Evolutionary conservation across 2,113 vertebrate genomes (phyloP).

Genomic region (Greenwoodochromis staneri): DNA sequence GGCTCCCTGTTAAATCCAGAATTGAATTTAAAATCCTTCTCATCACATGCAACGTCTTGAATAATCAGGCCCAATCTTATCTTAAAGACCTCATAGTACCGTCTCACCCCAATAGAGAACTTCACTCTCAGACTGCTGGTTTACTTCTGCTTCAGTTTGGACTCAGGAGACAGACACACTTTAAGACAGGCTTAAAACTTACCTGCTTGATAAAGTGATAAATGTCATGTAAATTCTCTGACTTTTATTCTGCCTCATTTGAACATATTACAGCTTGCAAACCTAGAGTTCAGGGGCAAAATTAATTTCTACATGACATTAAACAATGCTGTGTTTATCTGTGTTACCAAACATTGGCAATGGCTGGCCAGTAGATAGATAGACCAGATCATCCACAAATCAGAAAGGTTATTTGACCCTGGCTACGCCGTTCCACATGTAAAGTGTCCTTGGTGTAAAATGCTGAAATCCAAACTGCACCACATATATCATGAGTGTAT

Average conservation of each 20-base stretch:
- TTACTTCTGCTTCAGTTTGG: neutral
- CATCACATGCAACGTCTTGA: neutral
- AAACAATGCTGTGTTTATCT: fast-evolving
- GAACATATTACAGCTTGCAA: neutral
- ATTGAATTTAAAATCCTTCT: neutral
- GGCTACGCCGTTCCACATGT: too few relatives aligned
- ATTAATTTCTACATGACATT: neutral
- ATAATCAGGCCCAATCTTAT: neutral
- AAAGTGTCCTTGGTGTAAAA: neutral
- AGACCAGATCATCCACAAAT: neutral
- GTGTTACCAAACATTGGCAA: neutral
- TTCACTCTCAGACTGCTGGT: neutral
- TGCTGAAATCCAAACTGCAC: neutral
- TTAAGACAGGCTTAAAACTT: neutral
- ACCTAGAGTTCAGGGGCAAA: neutral
- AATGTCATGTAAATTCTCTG: neutral
- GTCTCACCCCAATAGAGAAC: neutral
- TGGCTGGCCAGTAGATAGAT: neutral
- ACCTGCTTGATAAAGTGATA: neutral
- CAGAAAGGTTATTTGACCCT: neutral
- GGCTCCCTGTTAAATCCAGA: neutral
- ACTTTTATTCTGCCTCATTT: neutral
- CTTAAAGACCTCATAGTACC: neutral
- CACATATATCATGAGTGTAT: neutral
- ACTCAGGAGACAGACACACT: neutral